Conservation (phyloP, 2,797 vertebrate species). For the Sarcoramphus papa region DNA sequence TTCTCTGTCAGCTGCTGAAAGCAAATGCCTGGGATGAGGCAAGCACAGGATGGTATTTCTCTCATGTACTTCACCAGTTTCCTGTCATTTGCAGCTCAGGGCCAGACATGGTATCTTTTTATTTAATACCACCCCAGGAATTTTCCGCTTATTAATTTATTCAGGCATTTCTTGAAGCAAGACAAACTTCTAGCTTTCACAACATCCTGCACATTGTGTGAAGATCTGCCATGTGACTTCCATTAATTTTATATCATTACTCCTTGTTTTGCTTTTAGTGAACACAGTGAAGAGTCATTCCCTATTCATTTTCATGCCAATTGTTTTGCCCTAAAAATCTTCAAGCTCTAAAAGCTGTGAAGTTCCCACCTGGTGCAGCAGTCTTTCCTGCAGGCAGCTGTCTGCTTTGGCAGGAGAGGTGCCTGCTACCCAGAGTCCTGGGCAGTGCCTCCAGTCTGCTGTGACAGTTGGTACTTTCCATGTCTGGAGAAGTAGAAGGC, state of each 20-base stretch:
- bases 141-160: not conserved
- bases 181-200: not conserved
- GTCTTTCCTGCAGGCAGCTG: not conserved
- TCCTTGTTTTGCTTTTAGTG: not conserved
- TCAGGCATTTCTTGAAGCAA: not conserved
- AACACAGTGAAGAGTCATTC: not conserved
- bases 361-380: not conserved
- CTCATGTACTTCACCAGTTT: not conserved
- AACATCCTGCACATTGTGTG: not conserved
- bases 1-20: not conserved
- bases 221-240: not conserved
- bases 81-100: not conserved
- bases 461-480: not conserved
- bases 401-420: not conserved
- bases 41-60: not conserved
- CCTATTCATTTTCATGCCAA: not conserved
- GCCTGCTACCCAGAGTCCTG: not conserved
- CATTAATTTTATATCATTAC: not conserved
- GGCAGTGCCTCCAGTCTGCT: not conserved
- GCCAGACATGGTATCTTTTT: not conserved
- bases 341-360: not conserved
- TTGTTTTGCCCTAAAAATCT: not conserved
- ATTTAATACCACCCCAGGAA: not conserved
- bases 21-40: not conserved
- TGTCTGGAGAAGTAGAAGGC: not conserved